These are phyloP conservation scores for Resseliella maxima DNA, from an alignment of 2,888 invertebrate species.

Conservation along the genomic window DNA sequence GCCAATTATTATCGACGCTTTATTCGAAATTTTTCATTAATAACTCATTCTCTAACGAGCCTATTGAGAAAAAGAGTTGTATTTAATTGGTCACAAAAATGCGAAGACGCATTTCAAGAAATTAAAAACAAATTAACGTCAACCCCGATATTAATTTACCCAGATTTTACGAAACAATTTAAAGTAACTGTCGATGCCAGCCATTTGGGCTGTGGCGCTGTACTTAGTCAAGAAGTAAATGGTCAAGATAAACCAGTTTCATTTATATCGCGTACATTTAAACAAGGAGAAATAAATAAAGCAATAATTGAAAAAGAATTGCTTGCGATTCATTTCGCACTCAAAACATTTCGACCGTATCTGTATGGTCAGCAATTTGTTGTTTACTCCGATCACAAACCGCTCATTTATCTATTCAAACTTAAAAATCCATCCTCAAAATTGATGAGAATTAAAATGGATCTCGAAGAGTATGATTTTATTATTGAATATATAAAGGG, in stretches of 20 bases:
- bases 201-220: constrained; percentile 59
- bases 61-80: constrained; percentile 27
- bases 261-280: neutral
- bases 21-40: constrained; percentile 57
- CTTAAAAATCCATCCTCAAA: constrained; percentile 24
- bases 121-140: constrained; percentile 56
- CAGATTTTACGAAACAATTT: constrained; percentile 58
- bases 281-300: constrained; percentile 37
- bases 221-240: constrained; percentile 55
- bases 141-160: constrained; percentile 57
- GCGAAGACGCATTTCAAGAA: constrained; percentile 58
- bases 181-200: constrained; percentile 59
- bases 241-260: neutral
- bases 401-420: constrained; percentile 21
- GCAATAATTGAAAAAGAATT: constrained; percentile 40
- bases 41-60: constrained; percentile 44
- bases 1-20: constrained; percentile 58
- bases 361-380: constrained; percentile 3
- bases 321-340: neutral
- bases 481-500: constrained; percentile 60
- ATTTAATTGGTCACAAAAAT: constrained; percentile 57
- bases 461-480: constrained; percentile 60
- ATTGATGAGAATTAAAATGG: no score
- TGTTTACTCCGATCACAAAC: constrained; percentile 30
- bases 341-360: constrained; percentile 22